Evolutionary conservation across 2,888 invertebrate genomes (phyloP), one percentile per base, ranked within the genome.

Genomic region (Noctua pronuba): DNA sequence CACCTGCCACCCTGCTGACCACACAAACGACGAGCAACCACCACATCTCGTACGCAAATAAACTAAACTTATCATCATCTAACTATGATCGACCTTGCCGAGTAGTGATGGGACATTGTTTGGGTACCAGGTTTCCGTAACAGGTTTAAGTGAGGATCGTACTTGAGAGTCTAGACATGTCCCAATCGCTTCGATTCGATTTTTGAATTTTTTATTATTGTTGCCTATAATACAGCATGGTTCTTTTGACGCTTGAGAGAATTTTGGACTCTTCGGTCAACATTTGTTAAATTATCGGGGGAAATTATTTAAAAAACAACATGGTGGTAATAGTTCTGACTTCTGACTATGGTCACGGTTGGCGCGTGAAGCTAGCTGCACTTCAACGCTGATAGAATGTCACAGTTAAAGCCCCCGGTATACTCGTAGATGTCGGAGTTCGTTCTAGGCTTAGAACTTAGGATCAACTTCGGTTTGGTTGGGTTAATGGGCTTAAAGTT

Each of bases 21-120:
- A 90, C 80, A 72, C 92, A 84, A 87, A 92, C 92, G 82, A 95
- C 88, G 84, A 90, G 77, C 28, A 72, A 65, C 79, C 88, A 81
- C 94, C 91, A 93, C 95, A 95, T 95, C 79, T 41, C 83, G 64
- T 21, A 46, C n/a, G 73, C 72, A 24, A 83, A 67, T 86, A 78
- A 69, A 58, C 46, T 87, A 77, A 71, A 44, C 52, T 35, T 58
- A 67, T 18, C 46, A 71, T 60, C 18, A 69, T 69, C 52, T 35
- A 38, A 68, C 62, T 55, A 70, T 31, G 28, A 64, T 35, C 80
- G 69, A 80, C 83, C 85, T 84, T 83, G 80, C 13, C 11, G 1
- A 35, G 49, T 88, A 88, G 88, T 84, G 88, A 77, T 76, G 89
- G 60, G 80, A 73, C 75, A 60, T 24, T 60, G 28, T 31, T 55